Percentiles rank a stretch among this genome's conserved stretches.
Evolutionary conservation across 2,113 vertebrate species (phyloP).

Genomic region (Embiotoca jacksoni): DNA sequence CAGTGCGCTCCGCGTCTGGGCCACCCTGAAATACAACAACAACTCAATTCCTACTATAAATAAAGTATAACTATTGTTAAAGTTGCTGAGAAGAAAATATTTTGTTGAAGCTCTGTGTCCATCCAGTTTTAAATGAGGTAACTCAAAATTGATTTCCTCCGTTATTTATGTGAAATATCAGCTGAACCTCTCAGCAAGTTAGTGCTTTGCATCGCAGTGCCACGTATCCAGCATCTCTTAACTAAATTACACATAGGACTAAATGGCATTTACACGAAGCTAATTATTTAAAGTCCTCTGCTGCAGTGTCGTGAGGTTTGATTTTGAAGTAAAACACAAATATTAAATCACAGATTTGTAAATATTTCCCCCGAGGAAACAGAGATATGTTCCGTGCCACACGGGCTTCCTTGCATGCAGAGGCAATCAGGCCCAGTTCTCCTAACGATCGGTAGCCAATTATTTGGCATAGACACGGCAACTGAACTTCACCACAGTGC

Average conservation of each 20-base stretch:
- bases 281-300: conserved; percentile 11
- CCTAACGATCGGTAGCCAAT: conserved; percentile 49
- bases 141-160: background rate
- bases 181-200: background rate
- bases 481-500: conserved; percentile 2
- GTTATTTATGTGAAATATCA: conserved; percentile 28
- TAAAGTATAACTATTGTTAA: background rate
- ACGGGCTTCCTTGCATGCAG: conserved; percentile 29
- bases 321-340: background rate
- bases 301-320: conserved; percentile 1
- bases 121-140: no score
- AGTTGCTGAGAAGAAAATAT: background rate
- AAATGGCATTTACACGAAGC: conserved; percentile 10
- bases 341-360: conserved; percentile 16
- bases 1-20: background rate
- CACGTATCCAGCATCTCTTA: conserved; percentile 5
- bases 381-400: conserved; percentile 33
- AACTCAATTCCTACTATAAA: background rate
- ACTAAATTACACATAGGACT: conserved; percentile 43
- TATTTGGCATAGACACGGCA: conserved; percentile 39
- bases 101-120: no score
- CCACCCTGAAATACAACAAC: background rate
- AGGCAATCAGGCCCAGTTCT: conserved; percentile 38
- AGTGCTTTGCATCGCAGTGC: background rate
- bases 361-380: conserved; percentile 25